Conservation (phyloP, 2,113 vertebrate species). For the Ophthalmolycus amberensis region DNA sequence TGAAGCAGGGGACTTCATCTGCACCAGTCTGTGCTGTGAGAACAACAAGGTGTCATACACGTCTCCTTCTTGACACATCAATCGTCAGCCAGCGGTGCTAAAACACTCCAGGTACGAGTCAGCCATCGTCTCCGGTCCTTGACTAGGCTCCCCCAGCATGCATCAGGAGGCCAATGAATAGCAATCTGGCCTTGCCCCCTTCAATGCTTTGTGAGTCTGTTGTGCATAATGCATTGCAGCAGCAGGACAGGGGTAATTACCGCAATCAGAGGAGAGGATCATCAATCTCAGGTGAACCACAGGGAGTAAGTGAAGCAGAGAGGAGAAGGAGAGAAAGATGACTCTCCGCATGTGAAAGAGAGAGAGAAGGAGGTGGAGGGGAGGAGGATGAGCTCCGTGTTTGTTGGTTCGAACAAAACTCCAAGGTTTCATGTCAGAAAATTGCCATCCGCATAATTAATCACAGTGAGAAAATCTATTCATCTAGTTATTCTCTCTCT, state of each 20-base stretch:
- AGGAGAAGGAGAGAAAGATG: constrained; percentile 47
- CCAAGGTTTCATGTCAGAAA: constrained; percentile 48
- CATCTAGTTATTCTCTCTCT: constrained; percentile 15
- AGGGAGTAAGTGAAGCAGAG: constrained; percentile 83
- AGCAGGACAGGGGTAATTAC: constrained; percentile 86
- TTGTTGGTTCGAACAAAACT: constrained; percentile 58
- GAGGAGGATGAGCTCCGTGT: constrained; percentile 6
- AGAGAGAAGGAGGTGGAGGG: constrained; percentile 14
- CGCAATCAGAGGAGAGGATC: constrained; percentile 84
- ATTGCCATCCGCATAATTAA: constrained; percentile 63
- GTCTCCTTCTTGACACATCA: constrained; percentile 35
- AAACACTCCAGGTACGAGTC: constrained; percentile 21
- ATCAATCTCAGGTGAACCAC: constrained; percentile 88
- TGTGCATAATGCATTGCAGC: constrained; percentile 84
- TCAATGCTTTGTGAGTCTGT: constrained; percentile 74
- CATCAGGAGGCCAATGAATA: constrained; percentile 59
- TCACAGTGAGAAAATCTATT: constrained; percentile 70
- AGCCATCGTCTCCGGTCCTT: constrained; percentile 27
- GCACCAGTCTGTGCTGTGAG: neutral
- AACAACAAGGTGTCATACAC: neutral
- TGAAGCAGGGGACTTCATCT: constrained; percentile 7
- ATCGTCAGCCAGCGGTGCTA: neutral
- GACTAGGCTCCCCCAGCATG: constrained; percentile 50
- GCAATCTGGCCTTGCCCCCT: constrained; percentile 59
- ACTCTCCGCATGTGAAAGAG: constrained; percentile 22